phyloP scores from a whole-genome alignment of 2,888 invertebrate species.

The Drosophila anomelani region DNA sequence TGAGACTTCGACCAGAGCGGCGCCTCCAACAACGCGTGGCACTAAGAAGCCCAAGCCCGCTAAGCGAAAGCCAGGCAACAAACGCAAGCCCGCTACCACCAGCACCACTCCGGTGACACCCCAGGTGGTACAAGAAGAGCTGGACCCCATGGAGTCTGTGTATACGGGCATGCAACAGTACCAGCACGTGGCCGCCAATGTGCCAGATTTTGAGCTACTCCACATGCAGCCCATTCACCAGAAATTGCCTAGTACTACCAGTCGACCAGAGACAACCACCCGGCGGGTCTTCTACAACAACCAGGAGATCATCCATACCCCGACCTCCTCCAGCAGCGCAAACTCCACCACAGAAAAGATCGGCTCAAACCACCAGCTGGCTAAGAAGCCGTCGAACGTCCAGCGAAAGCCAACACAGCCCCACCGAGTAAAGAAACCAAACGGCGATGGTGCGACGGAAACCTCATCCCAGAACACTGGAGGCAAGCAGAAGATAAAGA shows the following conservation, averaged over 20 bases:
- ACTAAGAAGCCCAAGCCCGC: constrained; percentile 76
- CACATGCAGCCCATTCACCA: constrained; percentile 81
- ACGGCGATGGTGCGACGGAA: constrained; percentile 7
- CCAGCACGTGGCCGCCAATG: constrained; percentile 75
- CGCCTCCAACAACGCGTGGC: constrained; percentile 55
- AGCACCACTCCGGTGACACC: constrained; percentile 68
- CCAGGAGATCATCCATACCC: constrained; percentile 76
- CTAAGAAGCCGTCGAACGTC: constrained; percentile 65
- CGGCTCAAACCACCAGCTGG: constrained; percentile 43
- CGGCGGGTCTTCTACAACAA: constrained; percentile 81
- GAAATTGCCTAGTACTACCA: constrained; percentile 63
- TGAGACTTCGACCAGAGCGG: constrained; percentile 74
- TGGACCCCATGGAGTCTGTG: constrained; percentile 80
- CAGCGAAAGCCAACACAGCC: constrained; percentile 68
- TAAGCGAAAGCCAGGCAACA: constrained; percentile 80
- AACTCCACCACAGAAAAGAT: constrained; percentile 50
- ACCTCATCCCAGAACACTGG: constrained; percentile 41
- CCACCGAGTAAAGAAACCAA: constrained; percentile 78
- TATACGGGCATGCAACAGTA: constrained; percentile 82
- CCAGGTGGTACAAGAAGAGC: constrained; percentile 77
- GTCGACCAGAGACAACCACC: constrained; percentile 74
- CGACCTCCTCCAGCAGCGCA: constrained; percentile 50
- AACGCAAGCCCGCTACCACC: constrained; percentile 68
- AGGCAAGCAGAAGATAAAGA: constrained; percentile 78
- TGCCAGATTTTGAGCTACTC: constrained; percentile 76